A percentile compares a stretch with the other conserved stretches of the same genome.
Evolutionary conservation across 2,113 vertebrate species (phyloP).

Genomic region (Cervus canadensis): DNA sequence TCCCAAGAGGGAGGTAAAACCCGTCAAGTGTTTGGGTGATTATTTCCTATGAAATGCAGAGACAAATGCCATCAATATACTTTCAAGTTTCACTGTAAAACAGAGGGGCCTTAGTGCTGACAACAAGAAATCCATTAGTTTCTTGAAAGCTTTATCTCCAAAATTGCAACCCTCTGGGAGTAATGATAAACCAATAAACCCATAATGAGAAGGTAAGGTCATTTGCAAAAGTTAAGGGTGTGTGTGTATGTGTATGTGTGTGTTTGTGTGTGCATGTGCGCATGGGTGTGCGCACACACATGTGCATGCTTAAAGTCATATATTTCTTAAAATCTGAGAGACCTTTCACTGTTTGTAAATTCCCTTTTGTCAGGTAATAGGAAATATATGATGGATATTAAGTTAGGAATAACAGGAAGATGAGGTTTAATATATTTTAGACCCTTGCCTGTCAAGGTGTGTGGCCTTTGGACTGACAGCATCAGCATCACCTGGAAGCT

Average conservation of each 20-base stretch:
- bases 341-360: slow-evolving; percentile 20
- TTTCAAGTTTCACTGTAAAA: slow-evolving; percentile 73
- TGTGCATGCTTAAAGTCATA: neutral
- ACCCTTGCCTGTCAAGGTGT: neutral
- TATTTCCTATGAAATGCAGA: slow-evolving; percentile 80
- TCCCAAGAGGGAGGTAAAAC: slow-evolving; percentile 72
- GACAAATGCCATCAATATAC: slow-evolving; percentile 77
- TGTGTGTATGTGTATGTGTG: neutral
- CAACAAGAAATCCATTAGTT: slow-evolving; percentile 70
- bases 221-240: slow-evolving; percentile 26
- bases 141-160: slow-evolving; percentile 72
- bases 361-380: neutral
- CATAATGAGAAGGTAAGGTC: slow-evolving; percentile 54
- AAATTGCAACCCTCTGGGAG: slow-evolving; percentile 56
- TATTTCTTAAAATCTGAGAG: neutral
- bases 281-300: neutral
- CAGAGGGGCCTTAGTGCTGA: slow-evolving; percentile 68
- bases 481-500: neutral
- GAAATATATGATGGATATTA: slow-evolving; percentile 6
- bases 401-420: neutral
- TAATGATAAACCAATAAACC: slow-evolving; percentile 55
- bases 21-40: slow-evolving; percentile 71
- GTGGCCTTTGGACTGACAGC: neutral
- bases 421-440: neutral
- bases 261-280: neutral